These are phyloP conservation scores for Venusia cambrica DNA, from an alignment of 2,888 invertebrate species.

Conservation along the genomic window DNA sequence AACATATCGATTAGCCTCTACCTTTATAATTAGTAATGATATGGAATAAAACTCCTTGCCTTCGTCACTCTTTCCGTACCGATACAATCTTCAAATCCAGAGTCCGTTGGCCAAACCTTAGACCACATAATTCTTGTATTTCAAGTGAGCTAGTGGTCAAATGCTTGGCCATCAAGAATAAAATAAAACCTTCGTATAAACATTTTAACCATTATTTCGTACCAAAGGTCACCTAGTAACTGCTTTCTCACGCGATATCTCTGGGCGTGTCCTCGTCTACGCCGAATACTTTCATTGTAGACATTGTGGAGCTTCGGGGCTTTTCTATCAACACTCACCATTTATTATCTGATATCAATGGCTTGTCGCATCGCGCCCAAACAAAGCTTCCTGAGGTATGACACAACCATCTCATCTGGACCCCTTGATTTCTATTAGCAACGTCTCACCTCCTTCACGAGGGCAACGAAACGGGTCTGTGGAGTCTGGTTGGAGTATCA, in stretches of 20 bases:
- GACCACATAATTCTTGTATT: no score
- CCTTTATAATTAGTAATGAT: no score
- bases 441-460: constrained; percentile 28
- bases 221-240: no score
- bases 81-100: no score
- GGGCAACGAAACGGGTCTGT: constrained; percentile 38
- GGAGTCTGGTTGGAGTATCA: constrained; percentile 54
- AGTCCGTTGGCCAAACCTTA: no score
- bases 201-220: no score
- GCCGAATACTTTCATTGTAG: constrained; percentile 25
- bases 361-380: constrained; percentile 74
- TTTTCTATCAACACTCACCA: constrained; percentile 65
- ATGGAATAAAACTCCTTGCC: no score
- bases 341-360: constrained; percentile 75
- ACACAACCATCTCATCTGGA: constrained; percentile 49
- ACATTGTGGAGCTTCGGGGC: constrained; percentile 28
- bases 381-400: constrained; percentile 73
- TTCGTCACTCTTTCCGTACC: no score
- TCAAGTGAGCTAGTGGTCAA: no score
- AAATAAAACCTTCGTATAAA: no score
- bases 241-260: constrained; percentile 25
- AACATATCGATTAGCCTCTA: no score
- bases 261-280: constrained; percentile 19
- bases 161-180: no score
- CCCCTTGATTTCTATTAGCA: constrained; percentile 47